These are phyloP conservation scores for Sisyra nigra DNA, from an alignment of 2,888 invertebrate species.

Conservation along the genomic window DNA sequence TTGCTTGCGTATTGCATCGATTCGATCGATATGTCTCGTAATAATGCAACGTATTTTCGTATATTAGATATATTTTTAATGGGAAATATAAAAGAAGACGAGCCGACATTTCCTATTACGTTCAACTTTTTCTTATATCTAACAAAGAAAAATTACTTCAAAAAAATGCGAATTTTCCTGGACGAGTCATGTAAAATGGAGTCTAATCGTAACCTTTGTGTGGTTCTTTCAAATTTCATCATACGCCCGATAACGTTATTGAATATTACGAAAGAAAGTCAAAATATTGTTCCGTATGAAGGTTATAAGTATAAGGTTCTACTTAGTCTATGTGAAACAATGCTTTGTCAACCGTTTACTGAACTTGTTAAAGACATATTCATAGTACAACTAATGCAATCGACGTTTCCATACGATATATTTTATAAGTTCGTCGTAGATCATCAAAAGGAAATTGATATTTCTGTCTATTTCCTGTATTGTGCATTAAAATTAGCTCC, in stretches of 20 bases:
- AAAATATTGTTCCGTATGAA: conserved; percentile 24
- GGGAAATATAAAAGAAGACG: conserved; percentile 16
- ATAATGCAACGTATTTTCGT: conserved; percentile 54
- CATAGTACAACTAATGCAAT: conserved; percentile 46
- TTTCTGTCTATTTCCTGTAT: conserved; percentile 8
- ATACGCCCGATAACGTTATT: conserved; percentile 44
- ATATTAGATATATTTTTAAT: conserved; percentile 62
- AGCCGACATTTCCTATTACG: conserved; percentile 27
- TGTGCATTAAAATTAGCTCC: conserved; percentile 7
- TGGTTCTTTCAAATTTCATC: conserved; percentile 58
- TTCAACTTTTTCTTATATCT: conserved; percentile 23
- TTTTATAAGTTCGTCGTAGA: conserved; percentile 24
- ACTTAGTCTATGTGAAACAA: conserved; percentile 38
- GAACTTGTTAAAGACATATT: conserved; percentile 52
- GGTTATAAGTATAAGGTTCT: no score
- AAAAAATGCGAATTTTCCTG: conserved; percentile 49
- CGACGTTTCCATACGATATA: conserved; percentile 31
- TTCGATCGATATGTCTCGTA: conserved; percentile 15
- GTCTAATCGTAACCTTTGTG: conserved; percentile 41
- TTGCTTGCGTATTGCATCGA: conserved; percentile 22
- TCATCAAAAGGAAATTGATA: conserved; percentile 13
- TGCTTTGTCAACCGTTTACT: conserved; percentile 48
- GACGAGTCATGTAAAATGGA: conserved; percentile 26
- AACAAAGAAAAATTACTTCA: conserved; percentile 53
- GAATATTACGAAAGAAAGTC: conserved; percentile 22